A percentile compares a stretch with the other conserved stretches of the same genome.
phyloP scores from a whole-genome alignment of 2,797 vertebrate species.

The Muraenolepis orangiensis region DNA sequence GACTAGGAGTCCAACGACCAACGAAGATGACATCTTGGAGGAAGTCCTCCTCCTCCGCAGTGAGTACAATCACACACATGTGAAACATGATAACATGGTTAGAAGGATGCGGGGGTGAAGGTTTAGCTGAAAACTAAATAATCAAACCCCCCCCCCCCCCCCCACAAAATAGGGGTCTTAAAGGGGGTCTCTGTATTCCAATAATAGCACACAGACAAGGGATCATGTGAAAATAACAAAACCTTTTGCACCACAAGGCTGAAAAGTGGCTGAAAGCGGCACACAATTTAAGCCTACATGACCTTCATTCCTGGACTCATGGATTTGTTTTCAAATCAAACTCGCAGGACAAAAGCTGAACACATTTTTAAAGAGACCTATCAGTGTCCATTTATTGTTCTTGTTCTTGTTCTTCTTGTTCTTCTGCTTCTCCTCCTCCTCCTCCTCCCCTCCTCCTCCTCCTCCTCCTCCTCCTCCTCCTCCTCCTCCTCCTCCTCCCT shows the following conservation, averaged over 20 bases:
- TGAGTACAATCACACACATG: neutral
- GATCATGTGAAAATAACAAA: neutral
- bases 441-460: neutral
- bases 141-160: too few species aligned
- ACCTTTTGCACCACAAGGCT: neutral
- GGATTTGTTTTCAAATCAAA: neutral
- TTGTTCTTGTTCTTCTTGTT: neutral
- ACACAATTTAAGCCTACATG: neutral
- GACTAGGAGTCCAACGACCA: neutral
- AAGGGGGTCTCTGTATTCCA: neutral
- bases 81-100: neutral
- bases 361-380: neutral
- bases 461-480: too few species aligned
- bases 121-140: neutral
- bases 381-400: neutral
- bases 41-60: neutral
- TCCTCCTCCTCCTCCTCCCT: neutral
- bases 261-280: neutral
- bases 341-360: neutral
- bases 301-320: neutral
- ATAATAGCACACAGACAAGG: neutral
- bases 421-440: neutral
- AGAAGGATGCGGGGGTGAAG: neutral
- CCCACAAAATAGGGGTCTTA: neutral
- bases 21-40: neutral